Conservation (phyloP, 1,140 invertebrate species). For the Temnothorax curvispinosus region DNA sequence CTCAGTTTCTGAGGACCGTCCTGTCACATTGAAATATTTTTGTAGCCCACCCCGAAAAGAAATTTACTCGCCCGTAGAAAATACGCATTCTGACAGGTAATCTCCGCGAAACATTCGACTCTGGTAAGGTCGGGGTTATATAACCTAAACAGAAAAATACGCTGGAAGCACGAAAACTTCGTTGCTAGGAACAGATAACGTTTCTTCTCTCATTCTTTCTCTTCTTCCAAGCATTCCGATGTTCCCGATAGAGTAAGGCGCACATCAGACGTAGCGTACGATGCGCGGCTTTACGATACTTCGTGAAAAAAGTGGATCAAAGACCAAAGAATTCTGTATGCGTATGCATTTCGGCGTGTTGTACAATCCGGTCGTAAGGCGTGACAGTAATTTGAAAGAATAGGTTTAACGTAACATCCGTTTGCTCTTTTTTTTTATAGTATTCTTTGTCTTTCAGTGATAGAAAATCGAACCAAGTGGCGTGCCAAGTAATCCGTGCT, state of each 20-base stretch:
- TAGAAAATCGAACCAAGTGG: conserved; percentile 29
- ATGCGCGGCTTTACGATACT: conserved; percentile 66
- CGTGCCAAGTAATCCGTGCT: conserved; percentile 20
- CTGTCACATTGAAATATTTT: conserved; percentile 49
- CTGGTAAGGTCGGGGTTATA: conserved; percentile 62
- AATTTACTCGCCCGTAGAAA: conserved; percentile 57
- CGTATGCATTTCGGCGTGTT: conserved; percentile 46
- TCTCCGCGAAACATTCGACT: conserved; percentile 68
- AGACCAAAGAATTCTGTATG: conserved; percentile 54
- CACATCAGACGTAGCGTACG: conserved; percentile 3
- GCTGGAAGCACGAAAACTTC: conserved; percentile 59
- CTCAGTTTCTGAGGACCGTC: conserved; percentile 36
- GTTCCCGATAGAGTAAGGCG: conserved; percentile 58
- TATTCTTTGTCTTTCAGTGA: neutral
- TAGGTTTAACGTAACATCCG: conserved; percentile 8
- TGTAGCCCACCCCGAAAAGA: neutral
- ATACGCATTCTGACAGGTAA: conserved; percentile 72
- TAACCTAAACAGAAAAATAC: conserved; percentile 64
- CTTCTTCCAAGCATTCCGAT: conserved; percentile 41
- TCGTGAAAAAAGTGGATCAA: conserved; percentile 64
- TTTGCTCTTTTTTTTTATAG: neutral
- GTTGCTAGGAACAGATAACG: conserved; percentile 35
- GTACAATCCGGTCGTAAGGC: conserved; percentile 38
- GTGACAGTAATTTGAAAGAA: conserved; percentile 53
- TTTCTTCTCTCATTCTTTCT: neutral